Percentiles rank a stretch among this genome's conserved stretches.
Conservation (phyloP, 2,113 vertebrate genomes). For the Prunella himalayana region DNA sequence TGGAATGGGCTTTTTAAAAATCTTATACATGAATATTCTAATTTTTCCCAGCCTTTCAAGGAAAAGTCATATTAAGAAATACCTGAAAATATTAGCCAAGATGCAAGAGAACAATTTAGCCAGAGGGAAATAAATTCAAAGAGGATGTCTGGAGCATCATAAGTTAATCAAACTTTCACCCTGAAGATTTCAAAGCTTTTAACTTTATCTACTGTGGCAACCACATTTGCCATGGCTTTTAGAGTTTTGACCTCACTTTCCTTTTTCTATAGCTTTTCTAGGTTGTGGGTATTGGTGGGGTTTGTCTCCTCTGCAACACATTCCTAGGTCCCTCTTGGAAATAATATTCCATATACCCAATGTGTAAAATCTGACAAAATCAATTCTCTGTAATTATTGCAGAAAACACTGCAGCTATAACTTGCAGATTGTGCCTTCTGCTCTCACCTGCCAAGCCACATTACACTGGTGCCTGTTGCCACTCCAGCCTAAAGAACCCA, state of each 20-base stretch:
- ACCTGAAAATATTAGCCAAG: not conserved
- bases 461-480: not conserved
- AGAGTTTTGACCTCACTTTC: not conserved
- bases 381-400: not conserved
- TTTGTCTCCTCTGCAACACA: not conserved
- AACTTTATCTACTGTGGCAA: not conserved
- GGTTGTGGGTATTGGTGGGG: not conserved
- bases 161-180: not conserved
- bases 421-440: not conserved
- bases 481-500: not conserved
- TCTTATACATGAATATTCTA: not conserved
- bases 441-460: not conserved
- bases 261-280: not conserved
- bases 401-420: not conserved
- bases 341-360: not conserved
- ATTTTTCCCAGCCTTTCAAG: not conserved
- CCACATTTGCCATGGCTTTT: not conserved
- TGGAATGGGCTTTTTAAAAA: not conserved
- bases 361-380: not conserved
- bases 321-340: not conserved
- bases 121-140: not conserved
- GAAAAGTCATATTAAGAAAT: not conserved
- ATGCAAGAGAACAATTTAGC: not conserved
- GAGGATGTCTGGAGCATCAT: not conserved
- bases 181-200: conserved; percentile 6